These are phyloP conservation scores for Struthidea cinerea DNA, from an alignment of 2,113 vertebrate genomes.

Conservation along the genomic window DNA sequence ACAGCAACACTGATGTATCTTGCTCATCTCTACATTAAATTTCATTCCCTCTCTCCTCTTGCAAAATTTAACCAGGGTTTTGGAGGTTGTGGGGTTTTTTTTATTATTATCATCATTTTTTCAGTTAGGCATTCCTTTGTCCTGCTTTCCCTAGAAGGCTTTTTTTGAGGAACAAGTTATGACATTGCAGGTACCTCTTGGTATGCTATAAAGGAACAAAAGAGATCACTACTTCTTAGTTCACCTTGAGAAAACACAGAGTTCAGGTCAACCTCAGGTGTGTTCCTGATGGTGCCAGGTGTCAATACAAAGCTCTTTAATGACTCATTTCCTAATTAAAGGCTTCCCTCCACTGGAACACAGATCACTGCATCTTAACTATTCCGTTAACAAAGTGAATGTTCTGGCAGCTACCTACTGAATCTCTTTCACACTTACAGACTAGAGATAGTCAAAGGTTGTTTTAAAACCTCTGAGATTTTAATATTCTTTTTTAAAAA, in stretches of 20 bases:
- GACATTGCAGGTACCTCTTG: not conserved
- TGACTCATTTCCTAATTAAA: constrained; percentile 24
- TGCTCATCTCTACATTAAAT: not conserved
- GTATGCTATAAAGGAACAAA: not conserved
- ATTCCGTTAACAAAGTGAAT: not conserved
- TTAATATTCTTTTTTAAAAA: not conserved
- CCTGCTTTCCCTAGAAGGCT: not conserved
- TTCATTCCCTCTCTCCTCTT: not conserved
- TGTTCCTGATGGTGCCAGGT: not conserved
- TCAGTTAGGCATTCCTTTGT: not conserved
- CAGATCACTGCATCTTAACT: not conserved
- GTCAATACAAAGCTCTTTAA: not conserved
- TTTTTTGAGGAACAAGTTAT: not conserved
- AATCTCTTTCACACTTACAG: not conserved
- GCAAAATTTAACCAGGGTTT: not conserved
- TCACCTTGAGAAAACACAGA: not conserved
- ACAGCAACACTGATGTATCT: not conserved
- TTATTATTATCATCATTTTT: not conserved
- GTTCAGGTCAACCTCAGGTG: not conserved
- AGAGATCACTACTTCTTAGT: not conserved
- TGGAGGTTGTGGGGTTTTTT: not conserved
- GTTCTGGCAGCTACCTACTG: not conserved
- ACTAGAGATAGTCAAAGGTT: not conserved
- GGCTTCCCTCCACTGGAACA: not conserved
- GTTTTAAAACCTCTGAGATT: not conserved